Base-by-base conservation (phyloP, 2,888 invertebrate species). In the Odontocolon sp. region DNA sequence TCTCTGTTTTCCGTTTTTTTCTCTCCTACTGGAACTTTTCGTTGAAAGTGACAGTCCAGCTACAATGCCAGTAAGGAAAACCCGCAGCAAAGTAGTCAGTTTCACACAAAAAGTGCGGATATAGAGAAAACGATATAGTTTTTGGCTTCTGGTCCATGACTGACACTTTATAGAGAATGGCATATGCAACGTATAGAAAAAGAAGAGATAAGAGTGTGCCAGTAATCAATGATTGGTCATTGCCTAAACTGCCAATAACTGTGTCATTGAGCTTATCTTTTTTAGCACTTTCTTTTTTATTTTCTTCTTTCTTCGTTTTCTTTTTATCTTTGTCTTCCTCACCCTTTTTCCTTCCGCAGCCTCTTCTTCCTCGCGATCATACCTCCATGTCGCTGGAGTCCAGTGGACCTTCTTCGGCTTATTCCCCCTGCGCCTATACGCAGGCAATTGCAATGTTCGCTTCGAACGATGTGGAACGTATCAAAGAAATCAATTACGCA, bases 401-500 rank as follows among this genome's bases (percentile, higher is more conserved):
- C 42, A 23, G 47, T 36, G 42, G 63, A 52, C 59, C 50, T 14
- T 31, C 47, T 11, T 18, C 18, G n/a, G 14, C 54, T 45, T 54
- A 57, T 14, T 40, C 75, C 57, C 78, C 79, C 77, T 76, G 80
- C 80, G 81, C 77, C 80, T 82, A 80, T 77, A 78, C 81, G 79
- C 82, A 81, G 78, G 81, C 85, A 85, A 84, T 82, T 81, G 84
- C 85, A 84, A 84, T 83, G 86, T 84, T 83, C 82, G 84, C 84
- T 84, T 84, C 82, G 81, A 80, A 82, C 28, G 42, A 36, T 26
- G 63, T 26, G 18, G 52, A 61, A 42, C 52, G 83, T 86, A 85
- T 86, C 83, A 85, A 87, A 86, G 85, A 87, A 87, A 87, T 87
- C 85, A 87, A 87, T 87, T 86, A 87, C 81, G 82, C 82, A 79